phyloP scores from a whole-genome alignment of 2,797 vertebrate genomes.

The Halcyon chelicuti region DNA sequence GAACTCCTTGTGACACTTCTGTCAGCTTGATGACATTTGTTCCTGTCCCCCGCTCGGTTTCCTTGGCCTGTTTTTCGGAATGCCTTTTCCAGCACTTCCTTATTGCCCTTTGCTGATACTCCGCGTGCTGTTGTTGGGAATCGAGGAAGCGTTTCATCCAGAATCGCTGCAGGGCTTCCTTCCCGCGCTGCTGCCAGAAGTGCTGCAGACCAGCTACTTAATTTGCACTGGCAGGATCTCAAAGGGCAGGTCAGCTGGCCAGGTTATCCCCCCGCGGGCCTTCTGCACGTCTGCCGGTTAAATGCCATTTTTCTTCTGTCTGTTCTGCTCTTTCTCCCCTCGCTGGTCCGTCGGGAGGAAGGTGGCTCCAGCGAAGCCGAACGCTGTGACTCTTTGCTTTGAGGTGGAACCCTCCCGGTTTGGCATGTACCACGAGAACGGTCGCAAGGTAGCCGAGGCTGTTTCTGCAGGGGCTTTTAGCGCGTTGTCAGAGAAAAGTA shows the following conservation, averaged over 20 bases:
- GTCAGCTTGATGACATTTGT: neutral
- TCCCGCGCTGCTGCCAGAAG: conserved; percentile 5
- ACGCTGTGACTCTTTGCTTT: neutral
- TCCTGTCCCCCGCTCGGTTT: neutral
- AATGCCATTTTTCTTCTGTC: conserved; percentile 45
- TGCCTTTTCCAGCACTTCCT: neutral
- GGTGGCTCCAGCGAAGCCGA: neutral
- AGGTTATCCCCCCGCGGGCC: neutral
- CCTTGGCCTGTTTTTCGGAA: neutral
- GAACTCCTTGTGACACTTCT: neutral
- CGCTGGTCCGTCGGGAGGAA: neutral
- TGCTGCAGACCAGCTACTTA: conserved; percentile 45
- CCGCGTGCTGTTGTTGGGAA: neutral
- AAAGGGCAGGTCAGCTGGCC: conserved; percentile 54
- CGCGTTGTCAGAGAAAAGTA: neutral
- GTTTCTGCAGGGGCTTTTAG: neutral
- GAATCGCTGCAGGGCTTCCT: conserved; percentile 50
- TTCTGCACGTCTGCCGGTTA: conserved; percentile 7
- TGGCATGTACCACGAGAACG: rapidly evolving
- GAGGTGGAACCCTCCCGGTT: neutral
- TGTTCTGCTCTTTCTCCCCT: neutral
- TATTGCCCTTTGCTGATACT: conserved; percentile 28
- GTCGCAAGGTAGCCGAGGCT: neutral
- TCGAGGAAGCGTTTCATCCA: conserved; percentile 56
- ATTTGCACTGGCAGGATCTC: conserved; percentile 65